These are phyloP conservation scores for Microchrysa polita DNA, from an alignment of 2,888 invertebrate species.

Conservation along the genomic window DNA sequence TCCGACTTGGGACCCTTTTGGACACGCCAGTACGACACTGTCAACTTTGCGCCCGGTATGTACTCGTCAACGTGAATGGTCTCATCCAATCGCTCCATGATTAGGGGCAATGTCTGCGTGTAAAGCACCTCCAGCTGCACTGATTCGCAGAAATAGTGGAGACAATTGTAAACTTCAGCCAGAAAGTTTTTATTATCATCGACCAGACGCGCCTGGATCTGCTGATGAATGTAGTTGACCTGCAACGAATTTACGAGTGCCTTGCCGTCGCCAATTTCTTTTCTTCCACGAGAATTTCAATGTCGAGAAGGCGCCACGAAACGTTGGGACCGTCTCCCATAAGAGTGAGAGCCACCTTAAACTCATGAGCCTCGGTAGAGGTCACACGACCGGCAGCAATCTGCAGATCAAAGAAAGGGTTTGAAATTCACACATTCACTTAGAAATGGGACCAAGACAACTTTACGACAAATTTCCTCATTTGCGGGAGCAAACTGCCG, in stretches of 20 bases:
- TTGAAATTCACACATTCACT: background rate
- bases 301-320: constrained; percentile 95
- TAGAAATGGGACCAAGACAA: no score
- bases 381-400: constrained; percentile 94
- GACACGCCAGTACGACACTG: constrained; percentile 93
- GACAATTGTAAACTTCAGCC: constrained; percentile 82
- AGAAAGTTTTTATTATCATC: constrained; percentile 83
- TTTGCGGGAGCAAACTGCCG: constrained; percentile 88
- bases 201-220: constrained; percentile 83
- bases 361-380: constrained; percentile 94
- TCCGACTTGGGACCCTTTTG: constrained; percentile 80
- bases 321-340: constrained; percentile 94
- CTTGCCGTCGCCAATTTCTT: constrained; percentile 98
- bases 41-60: constrained; percentile 84
- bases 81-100: constrained; percentile 86
- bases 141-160: constrained; percentile 94
- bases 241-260: constrained; percentile 94
- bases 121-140: constrained; percentile 91
- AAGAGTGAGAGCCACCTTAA: constrained; percentile 93
- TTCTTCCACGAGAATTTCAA: constrained; percentile 96
- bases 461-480: constrained; percentile 83
- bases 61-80: constrained; percentile 93
- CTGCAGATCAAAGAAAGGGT: constrained; percentile 59
- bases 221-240: constrained; percentile 91
- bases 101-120: constrained; percentile 87